phyloP scores from a whole-genome alignment of 2,113 vertebrate genomes.

The Antechinus flavipes region DNA sequence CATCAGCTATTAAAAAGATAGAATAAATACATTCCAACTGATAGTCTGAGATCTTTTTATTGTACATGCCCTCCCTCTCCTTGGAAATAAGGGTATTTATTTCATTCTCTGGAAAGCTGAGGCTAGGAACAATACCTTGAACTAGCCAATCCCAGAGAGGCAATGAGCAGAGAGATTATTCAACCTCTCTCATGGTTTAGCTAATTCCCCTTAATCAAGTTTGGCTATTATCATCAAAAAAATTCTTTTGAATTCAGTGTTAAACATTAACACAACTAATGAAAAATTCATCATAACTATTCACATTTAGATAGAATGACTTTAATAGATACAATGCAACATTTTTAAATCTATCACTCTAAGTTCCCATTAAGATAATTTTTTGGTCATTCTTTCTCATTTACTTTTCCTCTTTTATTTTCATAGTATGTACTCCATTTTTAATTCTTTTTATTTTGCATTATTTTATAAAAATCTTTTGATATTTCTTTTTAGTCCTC shows the following conservation, averaged over 20 bases:
- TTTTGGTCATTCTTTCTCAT: not conserved
- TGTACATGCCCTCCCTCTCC: slow-evolving; percentile 18
- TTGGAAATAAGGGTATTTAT: slow-evolving; percentile 20
- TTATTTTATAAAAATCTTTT: not conserved
- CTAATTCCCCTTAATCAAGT: not conserved
- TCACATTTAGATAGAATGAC: not conserved
- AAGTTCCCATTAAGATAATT: not conserved
- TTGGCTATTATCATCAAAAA: not conserved
- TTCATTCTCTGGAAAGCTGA: slow-evolving; percentile 1
- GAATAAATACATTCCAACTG: slow-evolving; percentile 60
- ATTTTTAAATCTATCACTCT: not conserved
- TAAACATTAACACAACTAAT: not conserved
- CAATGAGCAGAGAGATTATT: not conserved
- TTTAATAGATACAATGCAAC: not conserved
- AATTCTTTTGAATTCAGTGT: not conserved
- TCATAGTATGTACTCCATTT: not conserved
- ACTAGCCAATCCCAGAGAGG: not conserved
- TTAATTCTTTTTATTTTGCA: not conserved
- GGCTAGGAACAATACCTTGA: slow-evolving; percentile 3
- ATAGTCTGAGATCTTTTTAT: slow-evolving; percentile 47
- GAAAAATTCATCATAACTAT: not conserved
- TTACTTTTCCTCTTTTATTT: not conserved
- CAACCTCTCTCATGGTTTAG: not conserved
- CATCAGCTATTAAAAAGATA: slow-evolving; percentile 63
- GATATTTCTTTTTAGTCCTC: not conserved